phyloP scores from a whole-genome alignment of 2,113 vertebrate species.

The Regulus satrapa region DNA sequence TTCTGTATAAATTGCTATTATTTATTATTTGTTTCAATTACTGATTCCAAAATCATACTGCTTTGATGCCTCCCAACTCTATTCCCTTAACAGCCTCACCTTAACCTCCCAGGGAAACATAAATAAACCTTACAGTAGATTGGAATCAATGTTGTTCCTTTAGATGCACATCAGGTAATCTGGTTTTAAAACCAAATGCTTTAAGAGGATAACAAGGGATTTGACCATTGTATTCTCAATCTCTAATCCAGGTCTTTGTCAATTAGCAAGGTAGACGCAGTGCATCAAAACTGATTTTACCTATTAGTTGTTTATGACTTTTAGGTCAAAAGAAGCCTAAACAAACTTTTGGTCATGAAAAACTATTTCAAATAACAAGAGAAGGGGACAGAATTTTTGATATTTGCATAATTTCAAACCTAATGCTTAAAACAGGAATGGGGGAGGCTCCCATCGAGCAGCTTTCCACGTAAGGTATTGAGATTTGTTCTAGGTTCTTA shows the following conservation, averaged over 20 bases:
- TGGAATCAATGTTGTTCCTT: background rate
- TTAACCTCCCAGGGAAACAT: background rate
- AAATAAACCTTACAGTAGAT: background rate
- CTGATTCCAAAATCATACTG: background rate
- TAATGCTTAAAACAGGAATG: background rate
- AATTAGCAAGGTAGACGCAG: background rate
- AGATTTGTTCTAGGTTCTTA: background rate
- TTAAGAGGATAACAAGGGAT: background rate
- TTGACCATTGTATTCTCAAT: background rate
- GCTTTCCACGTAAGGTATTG: background rate
- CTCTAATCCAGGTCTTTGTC: background rate
- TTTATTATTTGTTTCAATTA: background rate
- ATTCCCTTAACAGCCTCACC: background rate
- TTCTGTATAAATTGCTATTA: background rate
- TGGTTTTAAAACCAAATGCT: background rate
- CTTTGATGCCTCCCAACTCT: background rate
- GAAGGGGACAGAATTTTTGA: background rate
- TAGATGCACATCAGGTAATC: background rate
- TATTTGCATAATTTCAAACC: background rate
- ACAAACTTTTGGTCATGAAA: background rate
- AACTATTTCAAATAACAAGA: background rate
- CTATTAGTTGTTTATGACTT: background rate
- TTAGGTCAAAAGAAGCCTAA: background rate
- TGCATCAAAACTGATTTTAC: background rate
- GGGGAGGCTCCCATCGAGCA: accelerated